phyloP scores from a whole-genome alignment of 2,113 vertebrate species.

The Junco hyemalis region DNA sequence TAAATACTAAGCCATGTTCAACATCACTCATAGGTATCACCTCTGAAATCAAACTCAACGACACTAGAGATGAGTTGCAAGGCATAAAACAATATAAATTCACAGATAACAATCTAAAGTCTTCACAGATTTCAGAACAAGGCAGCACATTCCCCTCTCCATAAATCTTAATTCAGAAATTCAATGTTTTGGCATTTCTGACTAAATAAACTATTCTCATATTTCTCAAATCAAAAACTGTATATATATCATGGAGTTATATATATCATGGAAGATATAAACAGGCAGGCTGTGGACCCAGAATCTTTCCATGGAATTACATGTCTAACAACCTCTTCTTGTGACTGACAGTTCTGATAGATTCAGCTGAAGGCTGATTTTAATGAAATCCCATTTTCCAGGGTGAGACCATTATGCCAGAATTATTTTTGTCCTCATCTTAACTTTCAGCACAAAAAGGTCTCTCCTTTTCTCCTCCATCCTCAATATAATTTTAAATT shows the following conservation, averaged over 20 bases:
- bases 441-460: slow-evolving; percentile 25
- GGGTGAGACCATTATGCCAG: background rate
- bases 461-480: slow-evolving; percentile 20
- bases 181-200: background rate
- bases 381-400: slow-evolving; percentile 39
- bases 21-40: rapidly evolving
- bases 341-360: slow-evolving; percentile 44
- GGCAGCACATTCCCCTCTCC: background rate
- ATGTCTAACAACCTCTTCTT: background rate
- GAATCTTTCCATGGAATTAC: background rate
- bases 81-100: background rate
- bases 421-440: slow-evolving; percentile 34
- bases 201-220: background rate
- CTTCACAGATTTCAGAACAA: background rate
- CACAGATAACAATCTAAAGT: background rate
- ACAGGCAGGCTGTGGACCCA: background rate
- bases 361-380: background rate
- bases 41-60: background rate
- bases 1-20: background rate
- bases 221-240: background rate
- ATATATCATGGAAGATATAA: background rate
- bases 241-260: background rate
- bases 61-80: background rate
- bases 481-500: slow-evolving; percentile 18
- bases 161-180: background rate